Percentiles rank a stretch among this genome's conserved stretches.
Evolutionary conservation across 2,888 invertebrate genomes (phyloP).

Genomic region (Tuta absoluta): DNA sequence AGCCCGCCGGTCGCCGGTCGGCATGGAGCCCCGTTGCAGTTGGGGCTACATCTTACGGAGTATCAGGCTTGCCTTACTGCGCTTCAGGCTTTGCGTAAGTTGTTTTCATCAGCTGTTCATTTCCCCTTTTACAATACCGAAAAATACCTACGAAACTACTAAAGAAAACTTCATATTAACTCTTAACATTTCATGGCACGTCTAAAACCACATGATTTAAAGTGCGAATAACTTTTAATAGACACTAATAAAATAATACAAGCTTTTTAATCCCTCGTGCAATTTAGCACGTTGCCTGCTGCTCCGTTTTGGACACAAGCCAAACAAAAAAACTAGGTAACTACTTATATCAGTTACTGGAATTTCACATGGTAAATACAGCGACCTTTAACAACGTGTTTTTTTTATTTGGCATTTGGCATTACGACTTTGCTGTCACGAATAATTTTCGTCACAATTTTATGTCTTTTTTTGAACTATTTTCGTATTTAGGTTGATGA

Average conservation of each 20-base stretch:
- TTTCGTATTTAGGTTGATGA: no score
- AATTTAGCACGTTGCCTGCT: constrained; percentile 45
- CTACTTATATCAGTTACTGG: constrained; percentile 34
- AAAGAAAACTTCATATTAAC: background rate
- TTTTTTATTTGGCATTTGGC: background rate
- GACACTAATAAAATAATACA: constrained; percentile 14
- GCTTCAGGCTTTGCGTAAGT: constrained; percentile 42
- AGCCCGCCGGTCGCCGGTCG: constrained; percentile 48
- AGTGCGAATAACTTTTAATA: constrained; percentile 18
- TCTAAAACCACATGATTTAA: constrained; percentile 20
- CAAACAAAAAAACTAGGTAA: constrained; percentile 44
- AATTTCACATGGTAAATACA: constrained; percentile 38
- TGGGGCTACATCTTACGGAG: constrained; percentile 55
- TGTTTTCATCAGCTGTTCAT: background rate
- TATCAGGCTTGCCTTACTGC: constrained; percentile 45
- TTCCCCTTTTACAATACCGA: background rate
- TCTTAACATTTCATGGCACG: constrained; percentile 22
- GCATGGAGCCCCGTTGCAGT: constrained; percentile 54
- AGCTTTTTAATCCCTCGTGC: constrained; percentile 30
- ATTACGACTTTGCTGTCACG: background rate
- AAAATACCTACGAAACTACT: background rate
- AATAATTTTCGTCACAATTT: no score
- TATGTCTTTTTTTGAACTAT: no score
- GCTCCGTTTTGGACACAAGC: constrained; percentile 48
- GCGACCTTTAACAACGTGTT: constrained; percentile 22